Evolutionary conservation across 2,113 vertebrate genomes (phyloP), one percentile per base, ranked within the genome.

Genomic region (Propithecus coquereli): DNA sequence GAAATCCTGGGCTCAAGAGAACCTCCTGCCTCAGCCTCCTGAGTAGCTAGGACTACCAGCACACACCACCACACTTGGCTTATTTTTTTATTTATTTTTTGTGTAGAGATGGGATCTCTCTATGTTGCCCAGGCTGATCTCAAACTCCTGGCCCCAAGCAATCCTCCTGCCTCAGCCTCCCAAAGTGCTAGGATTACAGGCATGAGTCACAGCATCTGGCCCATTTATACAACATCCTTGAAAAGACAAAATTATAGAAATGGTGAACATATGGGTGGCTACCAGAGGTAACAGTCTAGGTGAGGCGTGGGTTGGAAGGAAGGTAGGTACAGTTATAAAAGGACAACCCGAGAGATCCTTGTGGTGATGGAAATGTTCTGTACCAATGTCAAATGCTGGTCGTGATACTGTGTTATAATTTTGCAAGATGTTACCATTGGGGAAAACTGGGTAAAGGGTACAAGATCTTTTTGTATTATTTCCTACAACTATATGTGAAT

Each of bases 221-320:
- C 30, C 22, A 79, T 71, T 89, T 71, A 34, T 57, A 87, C 12
- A 40, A 43, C 8, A 66, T 92, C 90, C 27, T 52, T 85, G 22
- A 96, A 80, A 81, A 54, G 14, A 87, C 37, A 90, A 73, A 94
- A 91, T 89, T 40, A 82, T 13, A 68, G 47, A 94, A 83, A 57
- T 37, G 27, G 45, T 92, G 40, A 90, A 73, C 13, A 92, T 80
- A 63, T 43, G 43, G 73, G 59, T 92, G 81, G 68, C 16, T 79
- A 11, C 23, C 52, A 37, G 32, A 9, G 73, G 10, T 71, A 45
- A 85, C 0, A 45, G 43, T 63, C 40, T 14, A 30, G 34, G 37
- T 7, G 3, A 52, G 3, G 43, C 40, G 59, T 18, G 57, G 47
- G 66, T 40, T 37, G 47, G n/a, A n/a, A 79, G 17, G 34, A 70